Base-by-base conservation (phyloP, 2,888 invertebrate genomes). In the Cryptocephalus primarius region DNA sequence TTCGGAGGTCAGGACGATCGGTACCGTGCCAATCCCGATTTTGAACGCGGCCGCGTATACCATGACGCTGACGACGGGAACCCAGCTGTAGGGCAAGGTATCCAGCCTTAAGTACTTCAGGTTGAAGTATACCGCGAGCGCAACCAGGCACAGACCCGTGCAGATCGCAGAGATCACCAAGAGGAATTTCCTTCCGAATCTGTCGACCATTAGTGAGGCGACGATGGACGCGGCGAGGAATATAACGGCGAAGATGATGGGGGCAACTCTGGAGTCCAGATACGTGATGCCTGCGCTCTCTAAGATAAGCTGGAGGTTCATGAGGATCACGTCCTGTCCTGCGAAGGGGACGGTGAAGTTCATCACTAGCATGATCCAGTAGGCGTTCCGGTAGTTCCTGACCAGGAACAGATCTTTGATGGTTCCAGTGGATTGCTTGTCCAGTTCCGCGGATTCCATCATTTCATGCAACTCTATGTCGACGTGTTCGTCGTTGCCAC, bases 301-400 rank as follows among this genome's bases (percentile, higher is more conserved):
- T 10, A 69, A 52, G 33, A 68, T 69, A 10, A 58, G 58, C 52
- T 68, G 68, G 14, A 68, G 52, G 47, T 69, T 69, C 68, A 68
- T 68, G 40, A 68, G 48, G 49, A 69, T 65, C 8, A 68, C 67
- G 43, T 66, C 66, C 40, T 67, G 65, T 43, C 66, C 60, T 34
- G 67, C 64, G 47, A 68, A 63, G 53, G 67, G 68, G 55, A 68
- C 67, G 4, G 64, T 61, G 6, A 56, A 61, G 48, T 68, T 68
- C 14, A 69, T 51, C 9, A 66, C 64, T 0, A 62, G 58, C 66
- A 68, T 65, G 11, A 68, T 68, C 4, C 62, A 48, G 13, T 68
- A 45, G 9, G 65, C 66, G 51, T 67, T 68, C 10, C 67, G 52
- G 49, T 69, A 67, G 48, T 66, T 65, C 42, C 60, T 59, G n/a